These are phyloP conservation scores for Oscheius sp. DNA, from an alignment of 1,140 invertebrate species.

Conservation along the genomic window DNA sequence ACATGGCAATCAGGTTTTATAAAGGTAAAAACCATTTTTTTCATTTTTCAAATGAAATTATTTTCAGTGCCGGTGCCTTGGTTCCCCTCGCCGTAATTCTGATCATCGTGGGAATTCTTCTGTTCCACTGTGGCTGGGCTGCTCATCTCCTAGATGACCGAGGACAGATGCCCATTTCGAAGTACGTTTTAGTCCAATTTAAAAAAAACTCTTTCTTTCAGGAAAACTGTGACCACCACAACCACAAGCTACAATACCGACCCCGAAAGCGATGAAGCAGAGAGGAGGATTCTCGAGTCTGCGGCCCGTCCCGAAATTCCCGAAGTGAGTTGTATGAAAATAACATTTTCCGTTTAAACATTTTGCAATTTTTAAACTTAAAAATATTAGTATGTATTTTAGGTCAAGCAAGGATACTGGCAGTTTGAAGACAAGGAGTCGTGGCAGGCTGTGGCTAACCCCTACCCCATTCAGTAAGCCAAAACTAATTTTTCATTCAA, in stretches of 20 bases:
- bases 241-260: slow-evolving; percentile 28
- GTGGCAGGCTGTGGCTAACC: slow-evolving; percentile 58
- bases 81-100: slow-evolving; percentile 56
- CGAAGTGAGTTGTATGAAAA: background rate
- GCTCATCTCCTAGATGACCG: slow-evolving; percentile 56
- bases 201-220: slow-evolving; percentile 15
- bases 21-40: background rate
- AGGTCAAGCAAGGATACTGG: slow-evolving; percentile 54
- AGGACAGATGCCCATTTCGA: slow-evolving; percentile 44
- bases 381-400: background rate
- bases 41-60: background rate
- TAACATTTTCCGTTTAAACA: background rate
- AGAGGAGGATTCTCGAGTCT: slow-evolving; percentile 24
- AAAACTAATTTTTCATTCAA: background rate
- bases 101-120: slow-evolving; percentile 57
- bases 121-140: slow-evolving; percentile 60
- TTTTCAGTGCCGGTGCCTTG: slow-evolving; percentile 49
- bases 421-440: slow-evolving; percentile 55
- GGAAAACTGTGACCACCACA: slow-evolving; percentile 41
- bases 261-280: slow-evolving; percentile 29
- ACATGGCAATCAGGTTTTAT: background rate
- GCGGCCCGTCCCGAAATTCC: slow-evolving; percentile 14
- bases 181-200: slow-evolving; percentile 38
- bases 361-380: background rate
- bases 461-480: slow-evolving; percentile 59